These are phyloP conservation scores for Carollia perspicillata DNA, from an alignment of 2,113 vertebrate genomes.

Conservation along the genomic window DNA sequence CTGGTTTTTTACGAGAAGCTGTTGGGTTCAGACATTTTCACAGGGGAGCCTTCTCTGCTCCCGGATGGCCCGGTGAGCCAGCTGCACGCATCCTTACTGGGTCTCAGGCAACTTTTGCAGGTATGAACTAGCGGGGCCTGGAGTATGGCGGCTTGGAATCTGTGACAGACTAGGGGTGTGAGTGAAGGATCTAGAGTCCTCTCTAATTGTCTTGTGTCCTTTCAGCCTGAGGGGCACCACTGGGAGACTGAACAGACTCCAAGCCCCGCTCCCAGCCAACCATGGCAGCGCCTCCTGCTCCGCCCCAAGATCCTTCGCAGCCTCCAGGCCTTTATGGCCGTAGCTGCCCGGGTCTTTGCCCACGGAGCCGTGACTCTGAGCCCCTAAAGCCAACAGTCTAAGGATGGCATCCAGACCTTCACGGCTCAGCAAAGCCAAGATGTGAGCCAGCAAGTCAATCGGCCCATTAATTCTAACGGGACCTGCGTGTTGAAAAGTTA, in stretches of 20 bases:
- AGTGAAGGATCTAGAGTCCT: not conserved
- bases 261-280: not conserved
- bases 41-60: constrained; percentile 26
- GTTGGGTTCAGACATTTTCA: constrained; percentile 77
- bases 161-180: not conserved
- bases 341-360: constrained; percentile 78
- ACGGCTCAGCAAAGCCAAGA: not conserved
- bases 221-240: not conserved
- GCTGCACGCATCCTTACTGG: constrained; percentile 59
- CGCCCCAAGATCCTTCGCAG: constrained; percentile 70
- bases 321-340: constrained; percentile 77
- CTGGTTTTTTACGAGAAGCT: constrained; percentile 78
- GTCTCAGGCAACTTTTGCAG: constrained; percentile 70
- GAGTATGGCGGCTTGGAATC: not conserved
- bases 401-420: not conserved
- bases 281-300: constrained; percentile 65
- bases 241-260: not conserved
- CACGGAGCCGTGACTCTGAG: constrained; percentile 75
- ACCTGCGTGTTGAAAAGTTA: not conserved
- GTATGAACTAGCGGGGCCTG: constrained; percentile 30
- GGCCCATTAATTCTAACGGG: not conserved
- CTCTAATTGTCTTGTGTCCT: constrained; percentile 42
- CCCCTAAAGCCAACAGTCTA: not conserved
- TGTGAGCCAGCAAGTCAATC: not conserved
- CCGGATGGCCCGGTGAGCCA: constrained; percentile 37